These are phyloP conservation scores for Acrocyrtus sp. DNA, from an alignment of 2,888 invertebrate species.

Conservation along the genomic window DNA sequence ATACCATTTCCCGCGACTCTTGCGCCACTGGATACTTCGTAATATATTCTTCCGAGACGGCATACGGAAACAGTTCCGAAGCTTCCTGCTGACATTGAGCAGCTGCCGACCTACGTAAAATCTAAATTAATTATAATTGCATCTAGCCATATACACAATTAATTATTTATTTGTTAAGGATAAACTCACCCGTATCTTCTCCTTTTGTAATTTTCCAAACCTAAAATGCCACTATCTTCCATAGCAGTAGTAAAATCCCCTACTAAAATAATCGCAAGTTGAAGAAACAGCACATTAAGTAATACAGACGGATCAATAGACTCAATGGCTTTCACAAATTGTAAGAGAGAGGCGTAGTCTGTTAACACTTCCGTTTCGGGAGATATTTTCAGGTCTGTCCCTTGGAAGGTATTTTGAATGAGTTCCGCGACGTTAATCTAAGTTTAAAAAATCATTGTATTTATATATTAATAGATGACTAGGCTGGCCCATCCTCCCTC, in stretches of 20 bases:
- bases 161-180: background rate
- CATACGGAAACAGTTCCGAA: constrained; percentile 18
- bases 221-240: background rate
- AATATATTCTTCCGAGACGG: constrained; percentile 27
- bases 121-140: background rate
- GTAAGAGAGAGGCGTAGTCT: background rate
- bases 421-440: constrained; percentile 14
- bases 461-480: too few relatives aligned
- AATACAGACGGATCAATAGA: background rate
- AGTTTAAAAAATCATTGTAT: background rate
- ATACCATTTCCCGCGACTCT: background rate
- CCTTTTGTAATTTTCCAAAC: constrained; percentile 27
- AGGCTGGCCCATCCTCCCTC: too few relatives aligned
- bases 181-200: too few relatives aligned
- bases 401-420: background rate
- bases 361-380: constrained; percentile 14
- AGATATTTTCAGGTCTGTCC: constrained; percentile 16
- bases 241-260: constrained; percentile 22
- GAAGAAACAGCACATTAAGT: constrained; percentile 27
- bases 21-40: background rate
- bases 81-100: constrained; percentile 20
- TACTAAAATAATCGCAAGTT: constrained; percentile 7
- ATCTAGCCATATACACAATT: background rate
- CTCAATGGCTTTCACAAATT: constrained; percentile 8
- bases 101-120: constrained; percentile 10